A percentile compares a stretch with the other conserved stretches of the same genome.
Conservation (phyloP, 2,113 vertebrate species). For the Protomyctophum bolini region DNA sequence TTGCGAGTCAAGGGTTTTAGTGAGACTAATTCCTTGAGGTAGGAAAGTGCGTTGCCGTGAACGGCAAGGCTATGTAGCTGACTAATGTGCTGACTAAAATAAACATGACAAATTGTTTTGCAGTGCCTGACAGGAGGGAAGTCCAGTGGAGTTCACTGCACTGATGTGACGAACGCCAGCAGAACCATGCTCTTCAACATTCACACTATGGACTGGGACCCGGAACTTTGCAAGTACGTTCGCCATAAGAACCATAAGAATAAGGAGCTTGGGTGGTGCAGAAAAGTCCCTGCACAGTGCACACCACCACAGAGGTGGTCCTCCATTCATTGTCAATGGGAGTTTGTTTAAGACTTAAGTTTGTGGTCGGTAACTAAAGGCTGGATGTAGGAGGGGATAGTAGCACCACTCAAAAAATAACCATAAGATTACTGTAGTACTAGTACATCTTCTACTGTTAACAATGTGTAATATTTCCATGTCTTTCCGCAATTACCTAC, state of each 20-base stretch:
- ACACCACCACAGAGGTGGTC: neutral
- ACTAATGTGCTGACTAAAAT: too few relatives aligned
- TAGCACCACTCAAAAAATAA: too few relatives aligned
- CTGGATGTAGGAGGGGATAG: too few relatives aligned
- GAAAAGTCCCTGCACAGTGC: neutral
- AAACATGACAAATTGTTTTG: neutral
- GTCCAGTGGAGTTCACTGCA: conserved; percentile 91
- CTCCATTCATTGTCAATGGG: neutral
- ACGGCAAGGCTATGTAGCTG: too few relatives aligned
- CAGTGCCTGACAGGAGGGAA: conserved; percentile 93
- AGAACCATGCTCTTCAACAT: conserved; percentile 96
- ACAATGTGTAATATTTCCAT: neutral
- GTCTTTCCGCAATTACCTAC: neutral
- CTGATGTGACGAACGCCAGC: conserved; percentile 93
- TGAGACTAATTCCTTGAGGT: too few relatives aligned
- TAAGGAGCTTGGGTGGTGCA: too few relatives aligned
- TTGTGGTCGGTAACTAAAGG: neutral
- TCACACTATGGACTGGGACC: conserved; percentile 91
- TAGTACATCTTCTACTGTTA: neutral
- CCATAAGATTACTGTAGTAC: too few relatives aligned
- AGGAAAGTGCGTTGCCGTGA: too few relatives aligned
- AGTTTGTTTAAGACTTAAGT: neutral
- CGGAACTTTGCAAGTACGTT: conserved; percentile 89
- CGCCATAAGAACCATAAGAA: neutral
- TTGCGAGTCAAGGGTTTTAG: too few relatives aligned